phyloP scores from a whole-genome alignment of 2,113 vertebrate species.

The Psittacula cyanocephala region DNA sequence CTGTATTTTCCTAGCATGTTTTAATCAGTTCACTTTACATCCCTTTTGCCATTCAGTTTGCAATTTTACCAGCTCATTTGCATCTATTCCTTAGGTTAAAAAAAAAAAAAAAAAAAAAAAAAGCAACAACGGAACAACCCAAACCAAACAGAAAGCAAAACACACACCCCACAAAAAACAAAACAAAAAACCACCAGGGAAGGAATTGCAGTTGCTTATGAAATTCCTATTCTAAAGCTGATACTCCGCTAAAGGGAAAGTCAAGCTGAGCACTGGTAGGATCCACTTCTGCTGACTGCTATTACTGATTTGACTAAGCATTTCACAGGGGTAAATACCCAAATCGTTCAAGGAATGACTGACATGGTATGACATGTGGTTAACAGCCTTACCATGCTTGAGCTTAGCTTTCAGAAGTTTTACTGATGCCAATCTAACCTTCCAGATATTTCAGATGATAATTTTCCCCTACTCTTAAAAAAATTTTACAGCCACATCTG shows the following conservation, averaged over 20 bases:
- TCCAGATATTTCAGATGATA: slow-evolving; percentile 16
- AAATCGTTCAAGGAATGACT: not conserved
- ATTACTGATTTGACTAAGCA: slow-evolving; percentile 56
- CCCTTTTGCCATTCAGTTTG: not conserved
- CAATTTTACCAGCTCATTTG: not conserved
- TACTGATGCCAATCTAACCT: slow-evolving; percentile 4
- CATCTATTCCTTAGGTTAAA: not conserved
- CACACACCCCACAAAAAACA: not conserved
- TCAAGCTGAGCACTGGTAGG: not conserved
- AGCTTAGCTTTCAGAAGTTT: not conserved
- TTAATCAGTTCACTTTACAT: not conserved
- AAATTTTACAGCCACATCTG: slow-evolving; percentile 5
- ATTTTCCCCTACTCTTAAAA: not conserved
- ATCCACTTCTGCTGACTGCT: slow-evolving; percentile 13
- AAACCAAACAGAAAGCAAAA: not conserved
- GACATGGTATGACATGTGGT: slow-evolving; percentile 45
- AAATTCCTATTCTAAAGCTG: not conserved
- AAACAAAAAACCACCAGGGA: not conserved
- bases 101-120: no score
- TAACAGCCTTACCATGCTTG: slow-evolving; percentile 37
- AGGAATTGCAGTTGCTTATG: not conserved
- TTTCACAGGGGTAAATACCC: slow-evolving; percentile 43
- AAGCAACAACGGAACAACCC: no score
- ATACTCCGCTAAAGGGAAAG: not conserved
- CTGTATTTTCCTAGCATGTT: not conserved